These are phyloP conservation scores for Grantiella picta DNA, from an alignment of 2,113 vertebrate genomes.

Conservation along the genomic window DNA sequence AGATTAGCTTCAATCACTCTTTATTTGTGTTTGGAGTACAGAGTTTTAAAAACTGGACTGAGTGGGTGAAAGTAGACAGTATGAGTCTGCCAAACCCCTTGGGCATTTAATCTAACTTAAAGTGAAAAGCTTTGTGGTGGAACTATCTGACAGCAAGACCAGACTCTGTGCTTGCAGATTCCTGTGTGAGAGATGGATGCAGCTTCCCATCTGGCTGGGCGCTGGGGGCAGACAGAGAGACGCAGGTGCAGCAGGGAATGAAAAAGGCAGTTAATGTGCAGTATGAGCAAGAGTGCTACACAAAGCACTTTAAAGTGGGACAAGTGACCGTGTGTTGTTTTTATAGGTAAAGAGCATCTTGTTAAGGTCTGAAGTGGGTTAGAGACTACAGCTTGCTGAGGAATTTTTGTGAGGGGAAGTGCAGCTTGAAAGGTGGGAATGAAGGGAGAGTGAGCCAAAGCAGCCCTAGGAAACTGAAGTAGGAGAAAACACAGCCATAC, in stretches of 20 bases:
- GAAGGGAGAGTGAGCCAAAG: neutral
- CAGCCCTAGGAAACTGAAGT: neutral
- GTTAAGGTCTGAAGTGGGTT: neutral
- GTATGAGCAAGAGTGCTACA: neutral
- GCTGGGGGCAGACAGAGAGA: neutral
- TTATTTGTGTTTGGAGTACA: neutral
- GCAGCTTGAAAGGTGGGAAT: neutral
- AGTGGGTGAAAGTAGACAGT: neutral
- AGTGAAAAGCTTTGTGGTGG: neutral
- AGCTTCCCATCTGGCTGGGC: neutral
- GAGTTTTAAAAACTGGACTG: neutral
- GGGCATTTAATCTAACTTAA: neutral
- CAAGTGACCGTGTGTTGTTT: neutral
- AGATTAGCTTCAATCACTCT: neutral
- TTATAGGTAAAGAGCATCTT: neutral
- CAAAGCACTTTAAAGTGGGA: neutral
- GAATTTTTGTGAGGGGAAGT: neutral
- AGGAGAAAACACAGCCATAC: neutral
- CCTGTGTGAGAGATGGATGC: neutral
- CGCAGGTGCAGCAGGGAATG: neutral
- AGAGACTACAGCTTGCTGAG: neutral
- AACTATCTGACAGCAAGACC: neutral
- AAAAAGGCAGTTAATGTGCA: neutral
- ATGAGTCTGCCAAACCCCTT: neutral
- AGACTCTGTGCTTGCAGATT: neutral